These are phyloP conservation scores for Ornithoptera alexandrae DNA, from an alignment of 2,888 invertebrate genomes.

Conservation along the genomic window DNA sequence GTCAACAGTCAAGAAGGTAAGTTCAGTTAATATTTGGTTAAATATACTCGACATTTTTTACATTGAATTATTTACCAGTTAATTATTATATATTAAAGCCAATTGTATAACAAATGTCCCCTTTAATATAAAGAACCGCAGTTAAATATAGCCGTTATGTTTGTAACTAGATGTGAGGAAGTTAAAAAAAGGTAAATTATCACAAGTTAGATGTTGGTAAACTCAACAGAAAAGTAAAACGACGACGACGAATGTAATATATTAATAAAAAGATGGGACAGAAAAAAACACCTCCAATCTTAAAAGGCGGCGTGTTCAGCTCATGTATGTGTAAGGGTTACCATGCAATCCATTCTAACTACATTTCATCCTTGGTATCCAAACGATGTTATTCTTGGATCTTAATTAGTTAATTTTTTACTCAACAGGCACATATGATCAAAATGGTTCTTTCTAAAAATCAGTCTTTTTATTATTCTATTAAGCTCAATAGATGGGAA, in stretches of 20 bases:
- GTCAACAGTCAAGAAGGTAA: too few relatives aligned
- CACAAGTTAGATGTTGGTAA: slow-evolving; percentile 52
- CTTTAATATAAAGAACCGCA: neutral
- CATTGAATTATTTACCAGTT: too few relatives aligned
- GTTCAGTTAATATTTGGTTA: too few relatives aligned
- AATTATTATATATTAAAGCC: neutral
- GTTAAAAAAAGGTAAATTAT: slow-evolving; percentile 52
- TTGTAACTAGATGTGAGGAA: slow-evolving; percentile 47
- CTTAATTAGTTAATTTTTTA: too few relatives aligned
- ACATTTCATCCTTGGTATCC: too few relatives aligned
- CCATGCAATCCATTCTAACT: slow-evolving; percentile 5
- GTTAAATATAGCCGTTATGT: slow-evolving; percentile 50
- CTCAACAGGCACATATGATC: too few relatives aligned
- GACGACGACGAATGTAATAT: slow-evolving; percentile 68
- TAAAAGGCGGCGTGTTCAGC: slow-evolving; percentile 74
- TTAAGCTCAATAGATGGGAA: too few relatives aligned
- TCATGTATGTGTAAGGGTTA: slow-evolving; percentile 41
- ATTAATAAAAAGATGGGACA: slow-evolving; percentile 75
- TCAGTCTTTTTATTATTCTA: too few relatives aligned
- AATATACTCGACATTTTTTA: too few relatives aligned
- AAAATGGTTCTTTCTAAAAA: too few relatives aligned
- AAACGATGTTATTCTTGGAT: too few relatives aligned
- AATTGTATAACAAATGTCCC: neutral
- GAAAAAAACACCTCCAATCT: slow-evolving; percentile 67
- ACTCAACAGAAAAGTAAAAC: slow-evolving; percentile 57